phyloP scores from a whole-genome alignment of 2,113 vertebrate genomes.

The Parotia lawesii region DNA sequence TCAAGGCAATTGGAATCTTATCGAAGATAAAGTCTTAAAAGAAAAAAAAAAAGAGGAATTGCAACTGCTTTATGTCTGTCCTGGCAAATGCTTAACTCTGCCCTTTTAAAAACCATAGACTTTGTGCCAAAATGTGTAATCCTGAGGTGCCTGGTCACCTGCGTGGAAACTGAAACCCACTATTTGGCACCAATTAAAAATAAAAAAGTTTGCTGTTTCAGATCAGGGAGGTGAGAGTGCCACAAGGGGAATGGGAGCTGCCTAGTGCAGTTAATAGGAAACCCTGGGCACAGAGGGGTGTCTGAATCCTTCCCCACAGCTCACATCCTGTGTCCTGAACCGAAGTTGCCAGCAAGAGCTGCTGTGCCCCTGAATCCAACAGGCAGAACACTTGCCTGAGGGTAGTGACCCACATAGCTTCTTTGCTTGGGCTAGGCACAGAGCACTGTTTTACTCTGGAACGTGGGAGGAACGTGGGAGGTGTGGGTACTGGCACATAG shows the following conservation, averaged over 20 bases:
- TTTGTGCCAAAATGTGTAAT: not conserved
- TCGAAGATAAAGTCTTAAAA: not conserved
- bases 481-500: not conserved
- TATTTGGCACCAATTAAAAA: not conserved
- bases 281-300: not conserved
- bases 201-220: not conserved
- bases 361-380: not conserved
- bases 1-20: not conserved
- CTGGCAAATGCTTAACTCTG: not conserved
- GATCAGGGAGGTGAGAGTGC: not conserved
- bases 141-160: not conserved
- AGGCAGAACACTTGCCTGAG: not conserved
- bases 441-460: not conserved
- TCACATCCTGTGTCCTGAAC: not conserved
- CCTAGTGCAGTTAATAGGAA: not conserved
- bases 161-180: not conserved
- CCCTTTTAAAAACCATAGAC: not conserved
- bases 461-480: not conserved
- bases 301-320: not conserved
- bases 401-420: not conserved
- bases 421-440: not conserved
- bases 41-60: not conserved
- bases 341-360: not conserved
- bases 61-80: not conserved
- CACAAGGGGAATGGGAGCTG: not conserved